phyloP scores from a whole-genome alignment of 2,113 vertebrate species.

The Tretioscincus oriximinensis region DNA sequence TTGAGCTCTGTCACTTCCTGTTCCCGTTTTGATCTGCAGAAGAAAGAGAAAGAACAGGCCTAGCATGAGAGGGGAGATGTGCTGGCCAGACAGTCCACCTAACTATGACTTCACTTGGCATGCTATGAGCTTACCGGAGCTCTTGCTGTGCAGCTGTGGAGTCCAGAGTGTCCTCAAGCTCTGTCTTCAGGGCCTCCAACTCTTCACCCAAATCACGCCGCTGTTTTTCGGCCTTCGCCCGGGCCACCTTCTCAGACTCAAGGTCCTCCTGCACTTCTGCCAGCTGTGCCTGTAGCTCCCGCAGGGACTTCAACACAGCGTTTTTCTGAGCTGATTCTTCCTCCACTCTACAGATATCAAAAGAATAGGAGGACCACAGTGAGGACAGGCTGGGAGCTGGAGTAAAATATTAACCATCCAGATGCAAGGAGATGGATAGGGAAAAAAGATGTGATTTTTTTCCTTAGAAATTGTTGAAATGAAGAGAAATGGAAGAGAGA shows the following conservation, averaged over 20 bases:
- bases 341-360: constrained; percentile 73
- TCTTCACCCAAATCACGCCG: constrained; percentile 87
- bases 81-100: too few relatives aligned
- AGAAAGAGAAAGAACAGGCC: too few relatives aligned
- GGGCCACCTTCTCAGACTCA: constrained; percentile 82
- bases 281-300: constrained; percentile 84
- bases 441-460: too few relatives aligned
- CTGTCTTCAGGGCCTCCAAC: constrained; percentile 86
- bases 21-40: constrained; percentile 83
- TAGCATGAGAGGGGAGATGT: too few relatives aligned
- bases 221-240: constrained; percentile 88
- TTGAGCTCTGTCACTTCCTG: constrained; percentile 85
- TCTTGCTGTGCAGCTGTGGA: constrained; percentile 90
- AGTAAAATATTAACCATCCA: not conserved
- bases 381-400: not conserved
- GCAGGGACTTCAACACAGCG: constrained; percentile 79
- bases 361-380: not conserved
- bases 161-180: constrained; percentile 89
- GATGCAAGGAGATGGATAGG: too few relatives aligned
- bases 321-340: constrained; percentile 80
- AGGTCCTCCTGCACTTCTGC: constrained; percentile 88
- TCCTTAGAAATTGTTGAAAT: too few relatives aligned
- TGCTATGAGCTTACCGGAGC: constrained; percentile 71
- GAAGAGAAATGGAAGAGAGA: too few relatives aligned
- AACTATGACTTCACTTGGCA: too few relatives aligned